These are phyloP conservation scores for Drosophila mayri DNA, from an alignment of 1,140 invertebrate species.

Conservation along the genomic window DNA sequence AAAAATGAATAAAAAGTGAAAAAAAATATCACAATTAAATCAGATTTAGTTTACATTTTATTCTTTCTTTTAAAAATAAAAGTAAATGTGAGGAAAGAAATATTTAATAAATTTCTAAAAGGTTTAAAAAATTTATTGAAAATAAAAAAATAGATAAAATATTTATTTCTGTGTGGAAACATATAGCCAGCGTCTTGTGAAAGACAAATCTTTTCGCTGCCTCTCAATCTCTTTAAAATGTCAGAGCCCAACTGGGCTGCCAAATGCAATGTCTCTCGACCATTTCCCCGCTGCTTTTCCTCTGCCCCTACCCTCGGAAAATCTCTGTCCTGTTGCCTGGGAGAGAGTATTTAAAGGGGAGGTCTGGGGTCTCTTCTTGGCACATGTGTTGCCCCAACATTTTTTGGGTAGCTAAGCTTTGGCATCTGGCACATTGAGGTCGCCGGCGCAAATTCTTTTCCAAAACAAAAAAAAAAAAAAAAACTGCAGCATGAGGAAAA, in stretches of 20 bases:
- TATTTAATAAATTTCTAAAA: neutral
- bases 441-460: conserved; percentile 48
- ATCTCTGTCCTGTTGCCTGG: conserved; percentile 12
- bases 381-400: conserved; percentile 44
- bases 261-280: conserved; percentile 34
- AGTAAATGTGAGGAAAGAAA: neutral
- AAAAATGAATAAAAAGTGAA: too few relatives aligned
- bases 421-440: conserved; percentile 56
- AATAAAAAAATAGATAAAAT: neutral
- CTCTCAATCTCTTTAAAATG: conserved; percentile 54
- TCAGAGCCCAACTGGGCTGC: conserved; percentile 41
- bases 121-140: neutral
- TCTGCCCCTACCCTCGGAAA: too few relatives aligned
- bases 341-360: conserved; percentile 25
- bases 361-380: conserved; percentile 30
- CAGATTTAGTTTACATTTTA: neutral
- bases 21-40: neutral
- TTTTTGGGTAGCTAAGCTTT: conserved; percentile 42
- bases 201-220: conserved; percentile 27
- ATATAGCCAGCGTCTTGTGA: conserved; percentile 19
- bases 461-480: conserved; percentile 26
- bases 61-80: neutral
- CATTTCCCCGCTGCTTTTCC: neutral
- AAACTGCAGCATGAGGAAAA: conserved; percentile 37
- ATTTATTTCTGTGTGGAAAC: neutral